Percentiles rank a stretch among this genome's conserved stretches.
Evolutionary conservation across 1,140 invertebrate genomes (phyloP).

Genomic region (Charaxes varanes): DNA sequence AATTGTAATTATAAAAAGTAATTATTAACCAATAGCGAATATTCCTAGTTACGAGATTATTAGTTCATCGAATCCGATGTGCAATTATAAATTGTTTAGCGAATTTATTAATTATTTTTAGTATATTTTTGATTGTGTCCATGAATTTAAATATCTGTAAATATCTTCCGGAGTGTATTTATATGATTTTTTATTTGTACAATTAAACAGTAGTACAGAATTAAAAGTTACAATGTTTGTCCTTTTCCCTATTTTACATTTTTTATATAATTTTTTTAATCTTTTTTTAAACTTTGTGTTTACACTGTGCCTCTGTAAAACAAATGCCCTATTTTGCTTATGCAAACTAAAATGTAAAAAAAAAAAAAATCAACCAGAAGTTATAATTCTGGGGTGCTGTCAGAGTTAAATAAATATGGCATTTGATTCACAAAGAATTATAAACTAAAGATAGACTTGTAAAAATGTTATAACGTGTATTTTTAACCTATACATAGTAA

Average conservation of each 20-base stretch:
- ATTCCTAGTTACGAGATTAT: conserved; percentile 52
- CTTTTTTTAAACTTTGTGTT: conserved; percentile 33
- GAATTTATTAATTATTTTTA: conserved; percentile 66
- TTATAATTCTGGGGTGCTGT: too few relatives aligned
- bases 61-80: conserved; percentile 50
- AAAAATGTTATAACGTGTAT: conserved; percentile 74
- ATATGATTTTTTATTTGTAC: conserved; percentile 48
- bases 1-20: conserved; percentile 57
- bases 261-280: conserved; percentile 30
- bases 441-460: conserved; percentile 67
- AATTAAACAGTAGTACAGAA: conserved; percentile 28
- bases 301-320: conserved; percentile 31
- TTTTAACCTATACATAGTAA: conserved; percentile 74
- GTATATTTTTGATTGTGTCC: conserved; percentile 46
- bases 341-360: conserved; percentile 12
- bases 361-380: conserved; percentile 9
- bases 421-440: conserved; percentile 42
- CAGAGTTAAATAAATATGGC: conserved; percentile 30
- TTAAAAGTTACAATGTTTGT: conserved; percentile 39
- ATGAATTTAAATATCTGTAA: conserved; percentile 56
- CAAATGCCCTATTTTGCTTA: conserved; percentile 35
- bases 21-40: conserved; percentile 58
- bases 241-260: conserved; percentile 22
- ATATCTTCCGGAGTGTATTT: conserved; percentile 62
- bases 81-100: conserved; percentile 63